Conservation (phyloP, 2,888 invertebrate species). For the Trachelus troglodyta region DNA sequence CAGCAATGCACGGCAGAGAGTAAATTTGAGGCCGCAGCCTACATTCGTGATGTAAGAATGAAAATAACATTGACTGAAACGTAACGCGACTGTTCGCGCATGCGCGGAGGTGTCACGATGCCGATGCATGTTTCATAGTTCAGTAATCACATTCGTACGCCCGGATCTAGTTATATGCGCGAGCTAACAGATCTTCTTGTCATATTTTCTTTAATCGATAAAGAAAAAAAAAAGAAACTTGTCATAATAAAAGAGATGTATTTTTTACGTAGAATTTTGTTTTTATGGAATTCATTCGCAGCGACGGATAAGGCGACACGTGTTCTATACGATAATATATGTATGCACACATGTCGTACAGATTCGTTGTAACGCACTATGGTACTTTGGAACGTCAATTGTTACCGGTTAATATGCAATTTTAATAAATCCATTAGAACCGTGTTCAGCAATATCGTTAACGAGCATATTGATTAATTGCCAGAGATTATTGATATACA, state of each 20-base stretch:
- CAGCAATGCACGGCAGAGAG: not conserved
- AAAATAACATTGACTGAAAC: constrained; percentile 26
- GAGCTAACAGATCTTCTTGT: not conserved
- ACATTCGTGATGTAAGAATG: constrained; percentile 41
- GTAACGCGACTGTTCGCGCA: not conserved
- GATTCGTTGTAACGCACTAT: not conserved
- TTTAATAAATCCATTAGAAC: not conserved
- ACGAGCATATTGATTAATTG: not conserved
- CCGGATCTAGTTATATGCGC: not conserved
- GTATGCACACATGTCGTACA: not conserved
- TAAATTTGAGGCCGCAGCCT: constrained; percentile 35
- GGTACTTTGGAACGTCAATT: not conserved
- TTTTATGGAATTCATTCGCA: constrained; percentile 8
- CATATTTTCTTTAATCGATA: not conserved
- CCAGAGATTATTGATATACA: not conserved
- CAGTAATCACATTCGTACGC: constrained; percentile 2
- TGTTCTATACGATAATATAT: not conserved
- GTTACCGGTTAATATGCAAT: not conserved
- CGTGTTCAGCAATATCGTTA: not conserved
- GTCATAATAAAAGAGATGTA: not conserved
- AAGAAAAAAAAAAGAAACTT: not conserved
- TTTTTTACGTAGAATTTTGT: not conserved
- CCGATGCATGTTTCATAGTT: constrained; percentile 13
- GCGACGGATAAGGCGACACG: constrained; percentile 7
- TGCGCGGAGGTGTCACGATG: not conserved